Percentiles rank a stretch among this genome's conserved stretches.
Evolutionary conservation across 2,113 vertebrate genomes (phyloP).

Genomic region (Podarcis muralis): DNA sequence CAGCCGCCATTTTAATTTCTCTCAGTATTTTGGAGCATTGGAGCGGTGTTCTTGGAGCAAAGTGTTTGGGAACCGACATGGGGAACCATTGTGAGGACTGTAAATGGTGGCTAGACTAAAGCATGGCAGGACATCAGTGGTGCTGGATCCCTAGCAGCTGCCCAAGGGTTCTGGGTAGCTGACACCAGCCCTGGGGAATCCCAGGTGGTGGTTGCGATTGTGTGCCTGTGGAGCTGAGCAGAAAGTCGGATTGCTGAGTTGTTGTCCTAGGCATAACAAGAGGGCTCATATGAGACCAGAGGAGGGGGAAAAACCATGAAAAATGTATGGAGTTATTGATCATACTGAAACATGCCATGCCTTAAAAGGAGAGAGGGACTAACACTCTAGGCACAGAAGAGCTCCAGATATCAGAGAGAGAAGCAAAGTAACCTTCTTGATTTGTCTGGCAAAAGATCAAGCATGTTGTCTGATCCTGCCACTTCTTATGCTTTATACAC

Average conservation of each 20-base stretch:
- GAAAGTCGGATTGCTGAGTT: not conserved
- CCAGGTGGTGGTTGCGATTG: not conserved
- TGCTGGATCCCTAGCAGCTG: not conserved
- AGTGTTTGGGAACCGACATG: too few species aligned
- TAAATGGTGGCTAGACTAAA: too few species aligned
- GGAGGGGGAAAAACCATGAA: not conserved
- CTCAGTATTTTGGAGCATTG: not conserved
- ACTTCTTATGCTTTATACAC: conserved; percentile 44
- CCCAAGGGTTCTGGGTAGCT: not conserved
- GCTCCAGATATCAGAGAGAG: conserved; percentile 2
- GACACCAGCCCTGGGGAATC: not conserved
- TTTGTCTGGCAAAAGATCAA: conserved; percentile 14
- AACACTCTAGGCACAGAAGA: not conserved
- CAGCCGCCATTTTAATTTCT: not conserved
- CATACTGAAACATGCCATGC: not conserved
- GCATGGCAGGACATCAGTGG: too few species aligned
- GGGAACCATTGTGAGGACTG: too few species aligned
- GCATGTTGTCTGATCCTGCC: not conserved
- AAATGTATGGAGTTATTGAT: not conserved
- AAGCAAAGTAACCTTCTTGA: conserved; percentile 42
- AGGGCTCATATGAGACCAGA: not conserved
- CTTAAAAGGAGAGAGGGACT: conserved; percentile 13
- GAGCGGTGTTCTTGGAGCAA: too few species aligned
- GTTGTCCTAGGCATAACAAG: not conserved
- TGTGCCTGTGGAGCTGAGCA: not conserved